A percentile compares a stretch with the other conserved stretches of the same genome.
phyloP scores from a whole-genome alignment of 2,113 vertebrate genomes.

The Rafetus swinhoei region DNA sequence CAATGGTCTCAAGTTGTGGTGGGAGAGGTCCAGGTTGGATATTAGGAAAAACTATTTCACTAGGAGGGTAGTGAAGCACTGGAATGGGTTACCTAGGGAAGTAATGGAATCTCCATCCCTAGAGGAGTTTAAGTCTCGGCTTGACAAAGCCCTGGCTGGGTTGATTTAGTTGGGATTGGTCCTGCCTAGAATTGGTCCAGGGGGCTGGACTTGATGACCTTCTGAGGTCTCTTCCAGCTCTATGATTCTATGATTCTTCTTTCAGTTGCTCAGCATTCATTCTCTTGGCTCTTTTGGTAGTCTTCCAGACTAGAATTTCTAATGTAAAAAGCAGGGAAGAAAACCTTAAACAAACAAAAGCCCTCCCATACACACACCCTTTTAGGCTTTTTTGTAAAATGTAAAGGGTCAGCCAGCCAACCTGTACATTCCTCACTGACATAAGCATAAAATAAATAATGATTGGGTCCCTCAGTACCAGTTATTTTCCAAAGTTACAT shows the following conservation, averaged over 20 bases:
- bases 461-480: not conserved
- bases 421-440: not conserved
- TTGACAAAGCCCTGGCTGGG: too few species aligned
- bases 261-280: not conserved
- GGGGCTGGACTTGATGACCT: too few species aligned
- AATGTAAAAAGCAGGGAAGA: not conserved
- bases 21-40: too few species aligned
- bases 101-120: too few species aligned
- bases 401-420: not conserved
- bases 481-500: not conserved
- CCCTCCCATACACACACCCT: not conserved
- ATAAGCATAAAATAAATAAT: not conserved
- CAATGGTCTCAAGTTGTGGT: too few species aligned
- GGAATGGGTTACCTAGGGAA: too few species aligned
- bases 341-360: not conserved
- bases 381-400: conserved; percentile 23
- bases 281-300: not conserved
- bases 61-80: too few species aligned
- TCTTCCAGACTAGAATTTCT: conserved; percentile 15
- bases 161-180: too few species aligned
- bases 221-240: too few species aligned
- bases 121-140: too few species aligned
- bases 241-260: not conserved
- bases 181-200: too few species aligned
- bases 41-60: too few species aligned